Evolutionary conservation across 2,797 vertebrate species (phyloP).

Genomic region (Sebastolobus altivelis): DNA sequence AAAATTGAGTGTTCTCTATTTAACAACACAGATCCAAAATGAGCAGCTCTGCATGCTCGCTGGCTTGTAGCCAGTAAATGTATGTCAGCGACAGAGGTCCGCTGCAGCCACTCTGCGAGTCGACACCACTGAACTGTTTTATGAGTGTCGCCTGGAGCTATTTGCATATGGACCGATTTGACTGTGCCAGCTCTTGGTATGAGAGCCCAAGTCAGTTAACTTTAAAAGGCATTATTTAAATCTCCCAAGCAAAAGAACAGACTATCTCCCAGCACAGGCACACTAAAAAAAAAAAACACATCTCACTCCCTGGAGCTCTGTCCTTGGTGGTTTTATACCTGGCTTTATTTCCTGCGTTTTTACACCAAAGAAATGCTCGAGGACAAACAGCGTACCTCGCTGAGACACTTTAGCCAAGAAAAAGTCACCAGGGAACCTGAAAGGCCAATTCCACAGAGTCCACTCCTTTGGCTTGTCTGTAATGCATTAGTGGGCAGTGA

Average conservation of each 20-base stretch:
- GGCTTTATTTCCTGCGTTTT: conserved; percentile 5
- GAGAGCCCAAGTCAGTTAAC: conserved; percentile 6
- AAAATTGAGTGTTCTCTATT: conserved; percentile 14
- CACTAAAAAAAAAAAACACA: background rate
- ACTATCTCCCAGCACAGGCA: conserved; percentile 9
- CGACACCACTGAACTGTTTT: conserved; percentile 17
- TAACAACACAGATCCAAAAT: conserved; percentile 30
- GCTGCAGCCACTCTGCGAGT: conserved; percentile 17
- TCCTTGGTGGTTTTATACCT: conserved; percentile 42
- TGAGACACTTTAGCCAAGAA: conserved; percentile 24
- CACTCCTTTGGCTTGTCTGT: conserved; percentile 12
- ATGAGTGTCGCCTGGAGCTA: conserved; percentile 9
- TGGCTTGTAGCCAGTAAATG: conserved; percentile 37
- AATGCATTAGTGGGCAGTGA: conserved; percentile 39
- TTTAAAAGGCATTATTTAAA: conserved; percentile 17
- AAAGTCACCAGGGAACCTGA: conserved; percentile 24
- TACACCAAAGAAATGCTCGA: conserved; percentile 37
- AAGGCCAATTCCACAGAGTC: conserved; percentile 28
- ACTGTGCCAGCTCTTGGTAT: background rate
- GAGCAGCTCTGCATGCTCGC: conserved; percentile 23
- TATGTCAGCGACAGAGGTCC: conserved; percentile 51
- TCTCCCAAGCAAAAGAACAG: background rate
- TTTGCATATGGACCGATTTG: conserved; percentile 40
- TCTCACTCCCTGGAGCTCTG: conserved; percentile 27
- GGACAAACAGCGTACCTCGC: conserved; percentile 28